These are phyloP conservation scores for Pogonomyrmex barbatus DNA, from an alignment of 1,140 invertebrate genomes.

Conservation along the genomic window DNA sequence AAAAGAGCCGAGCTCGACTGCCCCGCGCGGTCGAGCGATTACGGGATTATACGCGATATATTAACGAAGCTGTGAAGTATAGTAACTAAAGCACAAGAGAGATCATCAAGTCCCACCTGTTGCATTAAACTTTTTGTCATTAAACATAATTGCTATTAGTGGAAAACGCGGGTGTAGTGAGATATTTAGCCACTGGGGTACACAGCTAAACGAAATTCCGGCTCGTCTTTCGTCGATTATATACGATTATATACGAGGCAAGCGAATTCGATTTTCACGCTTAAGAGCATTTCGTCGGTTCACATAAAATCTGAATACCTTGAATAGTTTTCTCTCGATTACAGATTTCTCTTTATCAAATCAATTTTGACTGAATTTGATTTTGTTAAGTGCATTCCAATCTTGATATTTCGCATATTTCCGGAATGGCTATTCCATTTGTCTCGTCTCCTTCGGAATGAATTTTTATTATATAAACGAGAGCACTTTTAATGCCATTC, in stretches of 20 bases:
- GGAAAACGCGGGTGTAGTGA: not conserved
- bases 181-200: not conserved
- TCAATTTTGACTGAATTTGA: not conserved
- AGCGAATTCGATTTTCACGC: not conserved
- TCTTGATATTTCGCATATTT: not conserved
- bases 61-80: slow-evolving; percentile 18
- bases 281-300: not conserved
- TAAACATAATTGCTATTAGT: slow-evolving; percentile 52
- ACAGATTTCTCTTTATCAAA: not conserved
- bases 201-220: not conserved
- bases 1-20: no score
- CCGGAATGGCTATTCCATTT: not conserved
- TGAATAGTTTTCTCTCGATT: not conserved
- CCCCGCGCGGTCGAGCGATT: not conserved
- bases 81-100: not conserved
- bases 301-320: not conserved
- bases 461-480: slow-evolving; percentile 17
- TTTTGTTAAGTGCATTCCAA: not conserved
- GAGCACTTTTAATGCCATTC: slow-evolving; percentile 25
- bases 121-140: slow-evolving; percentile 52
- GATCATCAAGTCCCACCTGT: slow-evolving; percentile 43
- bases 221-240: not conserved
- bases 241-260: not conserved
- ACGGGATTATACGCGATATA: not conserved
- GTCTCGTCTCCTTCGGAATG: not conserved